Evolutionary conservation across 1,140 invertebrate species (phyloP), one percentile per base, ranked within the genome.

Genomic region (Pseudomyrmex concolor): DNA sequence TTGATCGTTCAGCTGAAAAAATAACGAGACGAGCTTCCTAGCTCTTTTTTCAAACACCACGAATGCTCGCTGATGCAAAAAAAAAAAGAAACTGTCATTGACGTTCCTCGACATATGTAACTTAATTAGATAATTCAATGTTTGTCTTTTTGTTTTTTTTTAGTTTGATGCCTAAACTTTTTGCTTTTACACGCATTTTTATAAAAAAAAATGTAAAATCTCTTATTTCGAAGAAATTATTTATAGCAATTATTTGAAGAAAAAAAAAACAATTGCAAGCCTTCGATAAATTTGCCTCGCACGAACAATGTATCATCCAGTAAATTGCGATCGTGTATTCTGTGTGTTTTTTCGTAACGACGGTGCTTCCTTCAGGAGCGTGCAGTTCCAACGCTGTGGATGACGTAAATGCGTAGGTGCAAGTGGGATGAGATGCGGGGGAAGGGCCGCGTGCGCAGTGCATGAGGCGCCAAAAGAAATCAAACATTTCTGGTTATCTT

Each of bases 401-500:
- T 88, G 86, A 89, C 86, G 86, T 17, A 88, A 89, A 84, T 84
- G 87, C 86, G 87, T 89, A 86, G 87, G 87, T 78, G 83, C 86
- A 51, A 60, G 22, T 48, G 22, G 15, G 81, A 63, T 60, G 72
- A 60, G 19, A 68, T 55, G 34, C 34, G 34, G 34, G 34, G 34
- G 34, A 34, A 80, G 22, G 17, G 12, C 43, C 45, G 15, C 70
- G 59, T 48, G 63, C 13, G 50, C 9, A 51, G 19, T 54, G 10
- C 19, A 48, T 43, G 19, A 59, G 25, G 66, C 50, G 76, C 70
- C 71, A 86, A 90, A 89, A 90, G 84, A 85, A 90, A 83, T 90
- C 86, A 86, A 90, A 90, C 86, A 89, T 85, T 87, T 90, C 89
- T 90, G 89, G 86, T 88, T 90, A 89, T 87, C 89, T 73, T 90